phyloP scores from a whole-genome alignment of 2,113 vertebrate species.

The Engraulis encrasicolus region DNA sequence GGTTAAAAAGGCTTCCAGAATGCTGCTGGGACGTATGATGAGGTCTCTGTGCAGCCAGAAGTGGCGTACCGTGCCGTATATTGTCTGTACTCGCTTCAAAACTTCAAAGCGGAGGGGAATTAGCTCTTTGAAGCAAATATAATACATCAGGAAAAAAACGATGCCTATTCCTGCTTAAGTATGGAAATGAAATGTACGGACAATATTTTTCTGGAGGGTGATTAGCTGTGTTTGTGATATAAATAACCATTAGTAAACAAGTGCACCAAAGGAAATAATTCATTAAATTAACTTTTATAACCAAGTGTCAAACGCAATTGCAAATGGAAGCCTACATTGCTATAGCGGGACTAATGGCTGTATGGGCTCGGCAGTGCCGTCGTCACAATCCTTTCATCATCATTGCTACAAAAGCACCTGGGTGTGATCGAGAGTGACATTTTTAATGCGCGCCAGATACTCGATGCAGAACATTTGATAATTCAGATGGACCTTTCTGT shows the following conservation, averaged over 20 bases:
- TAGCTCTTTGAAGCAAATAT: constrained; percentile 13
- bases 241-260: constrained; percentile 11
- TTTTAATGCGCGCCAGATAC: not conserved
- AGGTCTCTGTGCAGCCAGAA: constrained; percentile 10
- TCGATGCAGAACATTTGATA: constrained; percentile 1
- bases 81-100: not conserved
- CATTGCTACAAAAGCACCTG: not conserved
- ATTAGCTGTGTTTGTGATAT: constrained; percentile 15
- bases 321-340: not conserved
- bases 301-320: not conserved
- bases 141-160: constrained; percentile 14
- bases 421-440: not conserved
- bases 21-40: not conserved
- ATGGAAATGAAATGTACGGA: constrained; percentile 13
- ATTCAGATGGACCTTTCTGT: not conserved
- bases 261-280: not conserved
- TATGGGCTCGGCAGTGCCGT: not conserved
- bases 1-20: constrained; percentile 3
- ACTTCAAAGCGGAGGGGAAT: constrained; percentile 21
- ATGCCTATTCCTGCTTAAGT: constrained; percentile 14
- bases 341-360: not conserved
- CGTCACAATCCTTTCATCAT: not conserved
- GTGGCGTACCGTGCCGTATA: not conserved
- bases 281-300: not conserved
- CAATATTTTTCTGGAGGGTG: not conserved